Evolutionary conservation across 2,113 vertebrate species (phyloP), one percentile per base, ranked within the genome.

Genomic region (Tretioscincus oriximinensis): DNA sequence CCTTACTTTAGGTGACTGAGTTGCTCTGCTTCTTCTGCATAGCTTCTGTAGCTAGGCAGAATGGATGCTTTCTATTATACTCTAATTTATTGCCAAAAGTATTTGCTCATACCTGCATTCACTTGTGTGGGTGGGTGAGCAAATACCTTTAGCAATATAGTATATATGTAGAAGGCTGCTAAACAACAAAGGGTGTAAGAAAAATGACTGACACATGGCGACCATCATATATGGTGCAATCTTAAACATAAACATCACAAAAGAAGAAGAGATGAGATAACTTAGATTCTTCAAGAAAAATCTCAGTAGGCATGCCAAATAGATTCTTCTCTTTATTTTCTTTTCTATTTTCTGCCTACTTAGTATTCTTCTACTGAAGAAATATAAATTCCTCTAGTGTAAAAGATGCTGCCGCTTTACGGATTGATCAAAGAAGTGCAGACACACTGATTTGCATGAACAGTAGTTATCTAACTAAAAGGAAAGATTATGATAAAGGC

Each of bases 341-440:
- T 35, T 81, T 92, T 90, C 89, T 73, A 84, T 66, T 91, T 92
- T 85, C 73, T 4, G 0, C 84, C 86, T 90, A 77, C 81, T 89
- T 85, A 54, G 77, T 74, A 80, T 90, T 88, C 18, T 87, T 86
- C 29, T 29, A 81, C 35, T 74, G 73, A 64, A 77, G 82, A 84
- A 89, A 83, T 69, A 90, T 77, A 90, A 89, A 91, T 85, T 58
- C 87, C 77, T 84, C 18, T 22, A 73, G 45, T 89, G 80, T 86
- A 88, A 82, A 45, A 66, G 82, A 86, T 78, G 82, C 89, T 86
- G 54, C 41, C 35, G 87, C 73, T 80, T 86, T 78, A 35, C 45
- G 61, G 87, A 86, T 85, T 88, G 88, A 90, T 88, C 73, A 92
- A 88, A 92, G 83, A 75, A 88, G 29, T 28, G 28, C 73, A 88